Evolutionary conservation across 1,140 invertebrate genomes (phyloP), one percentile per base, ranked within the genome.

Genomic region (Rhopalosiphum padi): DNA sequence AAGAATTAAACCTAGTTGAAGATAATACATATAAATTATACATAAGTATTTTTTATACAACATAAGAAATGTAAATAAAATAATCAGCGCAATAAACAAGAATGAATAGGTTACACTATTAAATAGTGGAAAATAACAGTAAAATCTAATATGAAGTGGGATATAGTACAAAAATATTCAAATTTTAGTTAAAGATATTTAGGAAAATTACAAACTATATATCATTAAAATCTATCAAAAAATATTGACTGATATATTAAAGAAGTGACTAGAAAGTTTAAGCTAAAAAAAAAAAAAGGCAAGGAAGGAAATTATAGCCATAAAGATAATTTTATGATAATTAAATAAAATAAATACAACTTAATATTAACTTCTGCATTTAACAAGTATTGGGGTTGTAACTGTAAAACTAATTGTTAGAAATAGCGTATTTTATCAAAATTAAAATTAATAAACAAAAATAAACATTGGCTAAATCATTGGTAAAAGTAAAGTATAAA

Each of bases 381-480:
- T n/a, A 68, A 68, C 60, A 68, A 68, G 30, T 68, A 68, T n/a
- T 68, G 60, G 60, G 60, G 15, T 68, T 68, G 11, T 68, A n/a
- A 68, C 30, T n/a, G 25, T 68, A n/a, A 15, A 68, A n/a, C 30
- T 68, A 68, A 68, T 87, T 43, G 30, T 87, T n/a, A 88, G 21
- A 51, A 89, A 88, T 53, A 88, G 53, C 46, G 5, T 35, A 88
- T 3, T 89, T 89, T 88, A 53, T 89, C 51, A 53, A 53, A 89
- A 89, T 51, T 88, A 51, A 21, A 51, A 51, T 89, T 89, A 37
- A 48, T n/a, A 53, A 89, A 51, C 51, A 89, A 53, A 89, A 88
- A 88, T 89, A 51, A 37, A 35, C n/a, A 68, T 87, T 41, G 18
- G 25, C 85, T 87, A 87, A 87, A 89, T 53, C 35, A 53, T 22